Percentiles rank a stretch among this genome's conserved stretches.
Evolutionary conservation across 2,113 vertebrate species (phyloP).

Genomic region (Ictalurus furcatus): DNA sequence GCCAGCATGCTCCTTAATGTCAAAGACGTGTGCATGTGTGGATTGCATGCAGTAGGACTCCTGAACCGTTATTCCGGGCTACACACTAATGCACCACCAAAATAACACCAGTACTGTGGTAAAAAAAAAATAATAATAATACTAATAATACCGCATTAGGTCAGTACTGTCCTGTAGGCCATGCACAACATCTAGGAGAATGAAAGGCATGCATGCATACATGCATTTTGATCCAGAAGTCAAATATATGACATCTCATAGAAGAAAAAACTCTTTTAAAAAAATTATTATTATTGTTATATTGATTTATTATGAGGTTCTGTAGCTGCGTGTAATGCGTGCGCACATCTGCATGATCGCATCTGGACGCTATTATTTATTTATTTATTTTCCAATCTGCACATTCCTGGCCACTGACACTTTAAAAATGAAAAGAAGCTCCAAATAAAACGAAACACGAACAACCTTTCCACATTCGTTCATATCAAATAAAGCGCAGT

Average conservation of each 20-base stretch:
- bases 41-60: neutral
- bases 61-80: neutral
- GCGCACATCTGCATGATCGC: constrained; percentile 4
- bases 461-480: neutral
- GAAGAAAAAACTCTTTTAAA: neutral
- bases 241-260: neutral
- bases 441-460: too few relatives aligned
- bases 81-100: neutral
- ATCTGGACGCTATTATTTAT: neutral
- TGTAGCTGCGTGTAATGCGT: neutral
- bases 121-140: neutral
- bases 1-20: constrained; percentile 42
- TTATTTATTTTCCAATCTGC: neutral
- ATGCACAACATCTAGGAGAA: neutral
- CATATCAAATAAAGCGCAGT: neutral
- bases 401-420: neutral
- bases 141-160: neutral
- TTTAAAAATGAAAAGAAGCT: neutral
- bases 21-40: constrained; percentile 3
- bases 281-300: neutral
- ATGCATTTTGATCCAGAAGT: neutral
- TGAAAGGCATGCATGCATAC: neutral
- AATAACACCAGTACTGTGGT: neutral
- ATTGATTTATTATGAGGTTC: neutral
- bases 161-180: neutral